Base-by-base conservation (phyloP, 2,797 vertebrate genomes). In the Pipistrellus pipistrellus region DNA sequence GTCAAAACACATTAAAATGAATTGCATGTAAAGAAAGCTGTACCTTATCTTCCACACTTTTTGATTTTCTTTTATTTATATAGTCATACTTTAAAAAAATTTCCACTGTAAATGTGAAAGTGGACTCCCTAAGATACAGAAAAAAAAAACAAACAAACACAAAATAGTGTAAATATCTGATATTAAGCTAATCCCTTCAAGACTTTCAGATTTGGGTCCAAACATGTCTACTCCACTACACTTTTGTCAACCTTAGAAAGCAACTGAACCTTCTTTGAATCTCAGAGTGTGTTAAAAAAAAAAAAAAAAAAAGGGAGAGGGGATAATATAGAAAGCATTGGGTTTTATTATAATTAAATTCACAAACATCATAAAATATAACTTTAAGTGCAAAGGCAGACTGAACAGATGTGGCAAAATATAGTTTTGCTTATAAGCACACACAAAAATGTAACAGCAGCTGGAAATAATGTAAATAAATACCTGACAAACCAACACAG, bases 371-470 rank as follows among this genome's bases (percentile, higher is more conserved):
- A 53, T 8, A 46, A 86, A 87, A 77, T 30, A 6, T 6, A 44
- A 35, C 27, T 72, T 76, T 2, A 76, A n/a, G 48, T 44, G 21
- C 53, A 80, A 84, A 87, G 23, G 27, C 76, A 2, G 23, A 15
- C 23, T 10, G 11, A 81, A 80, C 38, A 71, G 55, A 76, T 27
- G n/a, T 59, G 23, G 15, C 21, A 44, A 38, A 81, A 5, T 23
- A 46, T 78, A 84, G 92, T 85, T 84, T n/a, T 85, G 17, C 18
- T 77, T 64, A n/a, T 57, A 84, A 90, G 76, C 59, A 48, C 14
- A 44, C 59, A 73, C 30, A 27, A 78, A 92, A 78, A 80, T 62
- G 21, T 51, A 80, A 27, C 7, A 32, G 32, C 46, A 81, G 69
- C 41, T 88, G 32, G 93, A 51, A 62, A 69, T 41, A 48, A 30